Percentiles rank a stretch among this genome's conserved stretches.
Conservation (phyloP, 1,140 invertebrate genomes). For the Aphelenchoides avenae region DNA sequence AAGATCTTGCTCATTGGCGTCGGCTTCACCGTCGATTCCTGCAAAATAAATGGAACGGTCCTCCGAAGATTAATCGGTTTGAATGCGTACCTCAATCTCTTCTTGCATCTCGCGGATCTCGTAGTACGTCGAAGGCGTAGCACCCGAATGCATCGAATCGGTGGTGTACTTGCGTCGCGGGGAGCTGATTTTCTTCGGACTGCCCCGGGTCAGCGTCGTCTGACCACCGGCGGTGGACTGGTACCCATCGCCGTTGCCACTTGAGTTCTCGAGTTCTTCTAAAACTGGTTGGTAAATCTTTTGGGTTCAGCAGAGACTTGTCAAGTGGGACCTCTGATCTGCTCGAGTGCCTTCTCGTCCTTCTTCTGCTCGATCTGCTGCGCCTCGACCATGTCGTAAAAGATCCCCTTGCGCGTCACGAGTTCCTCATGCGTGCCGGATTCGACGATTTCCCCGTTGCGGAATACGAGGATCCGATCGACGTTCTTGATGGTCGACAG, state of each 20-base stretch:
- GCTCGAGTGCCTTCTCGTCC: conserved; percentile 16
- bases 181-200: not conserved
- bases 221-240: not conserved
- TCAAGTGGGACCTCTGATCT: conserved; percentile 7
- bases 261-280: conserved; percentile 1
- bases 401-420: conserved; percentile 61
- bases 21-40: conserved; percentile 47
- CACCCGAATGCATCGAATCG: not conserved
- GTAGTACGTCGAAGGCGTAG: not conserved
- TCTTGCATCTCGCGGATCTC: conserved; percentile 47
- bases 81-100: conserved; percentile 49
- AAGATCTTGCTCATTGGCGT: conserved; percentile 55
- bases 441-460: conserved; percentile 33
- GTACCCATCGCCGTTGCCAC: not conserved
- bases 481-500: conserved; percentile 72
- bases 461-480: conserved; percentile 64
- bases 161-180: conserved; percentile 2
- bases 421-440: conserved; percentile 63
- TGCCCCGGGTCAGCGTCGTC: conserved; percentile 1
- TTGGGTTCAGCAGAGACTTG: conserved; percentile 27
- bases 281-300: not conserved
- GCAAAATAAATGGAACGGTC: no score
- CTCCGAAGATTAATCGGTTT: no score
- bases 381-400: conserved; percentile 65
- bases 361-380: conserved; percentile 60